phyloP scores from a whole-genome alignment of 2,797 vertebrate species.

The Pempheris klunzingeri region DNA sequence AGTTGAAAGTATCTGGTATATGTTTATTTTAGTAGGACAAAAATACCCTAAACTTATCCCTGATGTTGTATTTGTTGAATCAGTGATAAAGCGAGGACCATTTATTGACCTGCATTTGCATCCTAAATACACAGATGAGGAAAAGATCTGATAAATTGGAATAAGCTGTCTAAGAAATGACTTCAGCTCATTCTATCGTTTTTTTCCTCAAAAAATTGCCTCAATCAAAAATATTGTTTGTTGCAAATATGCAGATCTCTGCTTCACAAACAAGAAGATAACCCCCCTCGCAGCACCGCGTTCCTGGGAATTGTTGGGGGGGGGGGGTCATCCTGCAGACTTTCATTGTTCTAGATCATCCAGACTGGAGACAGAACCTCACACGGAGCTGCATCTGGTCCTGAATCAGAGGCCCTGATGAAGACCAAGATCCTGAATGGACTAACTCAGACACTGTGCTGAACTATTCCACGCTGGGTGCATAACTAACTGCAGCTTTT shows the following conservation, averaged over 20 bases:
- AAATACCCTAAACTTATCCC: no score
- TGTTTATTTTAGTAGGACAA: no score
- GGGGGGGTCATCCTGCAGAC: background rate
- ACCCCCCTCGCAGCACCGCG: background rate
- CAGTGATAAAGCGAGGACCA: no score
- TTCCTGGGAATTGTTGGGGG: background rate
- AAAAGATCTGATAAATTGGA: no score
- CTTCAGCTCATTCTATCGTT: no score
- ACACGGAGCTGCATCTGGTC: background rate
- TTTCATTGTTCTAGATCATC: background rate
- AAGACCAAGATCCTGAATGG: background rate
- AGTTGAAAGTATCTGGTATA: background rate
- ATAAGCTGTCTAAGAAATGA: no score
- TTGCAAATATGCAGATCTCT: constrained; percentile 19
- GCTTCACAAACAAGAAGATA: background rate
- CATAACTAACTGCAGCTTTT: background rate
- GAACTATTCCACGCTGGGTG: background rate
- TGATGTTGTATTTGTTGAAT: no score
- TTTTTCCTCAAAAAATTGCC: no score
- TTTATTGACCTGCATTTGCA: no score
- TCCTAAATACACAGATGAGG: no score
- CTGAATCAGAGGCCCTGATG: background rate
- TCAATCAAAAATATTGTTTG: background rate
- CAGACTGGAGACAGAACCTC: background rate
- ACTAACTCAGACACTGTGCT: background rate